Conservation (phyloP, 2,797 vertebrate species). For the Phoxinus dragarum region DNA sequence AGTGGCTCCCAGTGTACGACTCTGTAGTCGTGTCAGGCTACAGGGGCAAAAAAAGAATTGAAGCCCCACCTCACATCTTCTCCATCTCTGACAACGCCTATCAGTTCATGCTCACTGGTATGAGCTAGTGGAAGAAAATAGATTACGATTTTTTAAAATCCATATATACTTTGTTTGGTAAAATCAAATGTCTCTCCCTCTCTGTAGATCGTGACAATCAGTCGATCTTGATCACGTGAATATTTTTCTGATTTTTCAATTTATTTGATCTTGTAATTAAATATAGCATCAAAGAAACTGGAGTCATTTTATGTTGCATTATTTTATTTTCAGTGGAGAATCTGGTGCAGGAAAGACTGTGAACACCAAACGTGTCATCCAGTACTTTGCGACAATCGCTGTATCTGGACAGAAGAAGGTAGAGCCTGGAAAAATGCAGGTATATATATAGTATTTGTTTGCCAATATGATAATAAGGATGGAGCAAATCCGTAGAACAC, state of each 20-base stretch:
- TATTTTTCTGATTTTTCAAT: not conserved
- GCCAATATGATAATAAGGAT: not conserved
- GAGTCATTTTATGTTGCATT: not conserved
- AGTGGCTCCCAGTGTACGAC: constrained; percentile 91
- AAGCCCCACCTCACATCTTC: constrained; percentile 93
- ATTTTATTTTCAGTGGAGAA: constrained; percentile 76
- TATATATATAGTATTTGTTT: not conserved
- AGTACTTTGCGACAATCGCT: constrained; percentile 88
- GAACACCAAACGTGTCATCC: constrained; percentile 87
- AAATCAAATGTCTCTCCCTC: not conserved
- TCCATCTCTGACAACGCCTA: constrained; percentile 94
- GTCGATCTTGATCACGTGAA: constrained; percentile 92
- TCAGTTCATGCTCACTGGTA: constrained; percentile 91
- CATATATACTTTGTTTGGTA: not conserved
- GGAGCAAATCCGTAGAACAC: not conserved
- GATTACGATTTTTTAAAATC: not conserved
- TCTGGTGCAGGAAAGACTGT: constrained; percentile 85
- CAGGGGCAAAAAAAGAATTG: constrained; percentile 90
- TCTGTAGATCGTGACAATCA: constrained; percentile 89
- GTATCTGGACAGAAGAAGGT: constrained; percentile 47
- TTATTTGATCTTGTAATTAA: not conserved
- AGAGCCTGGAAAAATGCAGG: constrained; percentile 78
- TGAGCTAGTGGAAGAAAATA: not conserved
- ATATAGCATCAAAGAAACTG: not conserved
- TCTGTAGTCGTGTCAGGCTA: constrained; percentile 81